Evolutionary conservation across 2,113 vertebrate genomes (phyloP), one percentile per base, ranked within the genome.

Genomic region (Melospiza georgiana): DNA sequence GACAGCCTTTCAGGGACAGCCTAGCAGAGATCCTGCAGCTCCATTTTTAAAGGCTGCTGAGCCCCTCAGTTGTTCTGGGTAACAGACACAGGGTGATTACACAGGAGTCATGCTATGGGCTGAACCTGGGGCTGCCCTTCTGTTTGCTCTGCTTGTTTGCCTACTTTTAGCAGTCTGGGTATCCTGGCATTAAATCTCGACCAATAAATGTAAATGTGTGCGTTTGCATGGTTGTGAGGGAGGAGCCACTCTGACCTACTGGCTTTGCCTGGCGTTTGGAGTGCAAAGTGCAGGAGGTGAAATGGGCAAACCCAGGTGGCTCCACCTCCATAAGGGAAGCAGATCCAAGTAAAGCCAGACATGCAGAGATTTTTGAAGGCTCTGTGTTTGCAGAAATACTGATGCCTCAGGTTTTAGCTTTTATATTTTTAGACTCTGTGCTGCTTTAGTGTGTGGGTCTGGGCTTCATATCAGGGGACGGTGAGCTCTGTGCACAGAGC

Each of bases 101-200:
- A 73, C 68, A 80, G 43, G 19, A 15, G 41, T 9, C 48, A 21
- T 39, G n/a, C 59, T 71, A 63, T 9, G 39, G 23, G 43, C 30
- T 0, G 0, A 87, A 54, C 30, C 39, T 5, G 20, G 61, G 57
- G 55, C 63, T 75, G 61, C 55, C 11, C 9, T 92, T 33, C 16
- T 22, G n/a, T 90, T 89, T 94, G 89, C 80, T 80, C 59, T 80
- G 51, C 72, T 63, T 90, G 52, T 94, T 96, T 81, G 39, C 52
- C 27, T 72, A 2, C 35, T 84, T 72, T 67, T 14, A 90, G 65
- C 8, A 66, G 33, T 6, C 59, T 74, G 66, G 12, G 22, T 72
- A 81, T 8, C 52, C 63, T 48, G 57, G 48, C 72, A 67, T 18
- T 15, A 33, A 48, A 35, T 19, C 65, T 89, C 92, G 68, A 92